Evolutionary conservation across 2,888 invertebrate genomes (phyloP), one percentile per base, ranked within the genome.

Genomic region (Drosophila mercatorum): DNA sequence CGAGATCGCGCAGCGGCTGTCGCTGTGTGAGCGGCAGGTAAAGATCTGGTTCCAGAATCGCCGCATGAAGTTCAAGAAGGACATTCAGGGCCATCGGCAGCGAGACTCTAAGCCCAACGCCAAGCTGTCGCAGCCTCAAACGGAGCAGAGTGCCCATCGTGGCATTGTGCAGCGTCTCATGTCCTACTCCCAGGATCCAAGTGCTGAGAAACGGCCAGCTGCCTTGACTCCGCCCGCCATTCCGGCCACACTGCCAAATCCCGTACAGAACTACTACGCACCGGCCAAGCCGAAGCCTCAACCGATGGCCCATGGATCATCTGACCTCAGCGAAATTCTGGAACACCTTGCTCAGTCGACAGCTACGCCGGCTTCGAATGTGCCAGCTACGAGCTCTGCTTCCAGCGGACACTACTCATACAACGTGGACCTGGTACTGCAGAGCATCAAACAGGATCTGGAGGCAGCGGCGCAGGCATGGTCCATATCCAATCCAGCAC

Each of bases 1-100:
- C 93, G 98, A 99, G 94, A 98, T 99, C 91, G 98, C 98, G 11
- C 98, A 98, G 93, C 96, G 97, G 78, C 95, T 99, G 92, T 96
- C 97, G 91, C 94, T 99, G 75, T 97, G 97, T 58, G 97, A 97
- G 91, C 94, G 97, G 70, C 97, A 97, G 93, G 97, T 97, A 81
- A 97, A 97, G 93, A 96, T 97, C 89, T 97, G 96, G 96, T 96
- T 97, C 92, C 96, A 96, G 92, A 96, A 96, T 92, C 94, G 96
- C 31, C 94, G 96, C 60, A 96, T 96, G 96, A 96, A 96, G 92
- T 96, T 95, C 94, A 96, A 96, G 46, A 91, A 91, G 67, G 90
- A 91, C 38, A 74, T 81, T 8, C 82, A 88, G 38, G 87, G 78
- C 5, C 79, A 78, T 31, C 81, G 84, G 0, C 88, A 89, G n/a